Conservation (phyloP, 2,113 vertebrate genomes). For the Pituophis catenifer region DNA sequence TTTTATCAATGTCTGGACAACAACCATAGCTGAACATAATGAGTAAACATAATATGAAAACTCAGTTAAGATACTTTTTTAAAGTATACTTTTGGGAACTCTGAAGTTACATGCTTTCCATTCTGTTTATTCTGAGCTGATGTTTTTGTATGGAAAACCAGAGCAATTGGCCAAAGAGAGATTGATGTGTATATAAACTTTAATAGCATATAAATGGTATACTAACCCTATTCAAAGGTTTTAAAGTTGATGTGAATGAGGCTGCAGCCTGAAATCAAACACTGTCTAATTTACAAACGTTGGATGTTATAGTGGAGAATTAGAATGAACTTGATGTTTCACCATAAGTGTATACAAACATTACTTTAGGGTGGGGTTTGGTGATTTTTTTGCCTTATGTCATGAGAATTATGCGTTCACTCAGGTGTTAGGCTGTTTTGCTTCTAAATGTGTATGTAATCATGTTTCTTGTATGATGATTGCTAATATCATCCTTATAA, state of each 20-base stretch:
- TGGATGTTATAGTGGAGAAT: background rate
- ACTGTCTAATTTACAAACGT: background rate
- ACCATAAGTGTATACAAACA: fast-evolving
- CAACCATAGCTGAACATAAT: background rate
- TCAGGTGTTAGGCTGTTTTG: background rate
- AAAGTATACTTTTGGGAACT: background rate
- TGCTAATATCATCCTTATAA: constrained; percentile 30
- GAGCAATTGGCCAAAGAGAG: background rate
- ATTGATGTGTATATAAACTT: background rate
- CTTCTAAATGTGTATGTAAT: background rate
- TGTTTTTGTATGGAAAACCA: background rate
- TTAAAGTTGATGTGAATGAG: background rate
- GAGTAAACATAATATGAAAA: background rate
- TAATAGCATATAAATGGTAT: background rate
- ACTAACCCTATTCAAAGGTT: background rate
- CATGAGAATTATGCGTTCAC: background rate
- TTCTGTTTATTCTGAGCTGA: background rate
- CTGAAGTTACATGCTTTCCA: background rate
- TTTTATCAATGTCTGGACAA: background rate
- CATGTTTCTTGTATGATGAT: background rate
- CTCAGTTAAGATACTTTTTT: background rate
- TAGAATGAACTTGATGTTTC: background rate
- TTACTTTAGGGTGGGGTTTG: background rate
- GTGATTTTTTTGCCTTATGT: background rate
- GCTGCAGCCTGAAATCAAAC: background rate